Evolutionary conservation across 2,888 invertebrate species (phyloP), one percentile per base, ranked within the genome.

Genomic region (Pecten maximus): DNA sequence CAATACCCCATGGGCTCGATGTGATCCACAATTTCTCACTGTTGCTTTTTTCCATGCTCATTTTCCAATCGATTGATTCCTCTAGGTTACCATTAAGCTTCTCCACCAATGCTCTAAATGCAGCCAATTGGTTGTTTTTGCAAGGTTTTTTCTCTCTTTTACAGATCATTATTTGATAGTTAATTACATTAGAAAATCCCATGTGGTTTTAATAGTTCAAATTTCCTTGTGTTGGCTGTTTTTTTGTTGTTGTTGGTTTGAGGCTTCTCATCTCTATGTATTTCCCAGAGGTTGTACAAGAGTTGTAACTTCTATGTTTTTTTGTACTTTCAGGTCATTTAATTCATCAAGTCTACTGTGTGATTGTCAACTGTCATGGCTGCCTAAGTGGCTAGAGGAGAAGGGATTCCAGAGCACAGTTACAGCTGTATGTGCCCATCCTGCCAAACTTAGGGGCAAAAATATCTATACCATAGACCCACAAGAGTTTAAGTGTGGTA

Each of bases 311-410:
- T 40, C n/a, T 44, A 88, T 44, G 19, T 50, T 88, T 44, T 44
- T 23, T 28, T 74, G 40, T 88, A 44, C 60, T 86, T 94, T 44
- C 94, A 97, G 97, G 87, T 94, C 95, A 50, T 97, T 98, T 92
- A 98, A 98, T 96, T 98, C 98, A 89, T 97, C 98, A 90, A 98
- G 98, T 93, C 97, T 99, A 88, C 97, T 99, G 89, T 99, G 99
- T 97, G 99, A 99, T 96, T 99, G 99, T 96, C 98, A 98, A 95
- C 97, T 99, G 93, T 97, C 98, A 90, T 99, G 99, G 99, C 98
- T 99, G 96, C 98, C 98, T n/a, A 91, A 93, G 44, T 99, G 98
- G 98, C 97, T 98, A 89, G 97, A 97, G 93, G 96, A 96, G 40
- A 95, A 94, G 48, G 95, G 95, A n/a, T 97, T 97, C 93, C 97